A percentile compares a stretch with the other conserved stretches of the same genome.
These are phyloP conservation scores for Notarius lentiginosus DNA, from an alignment of 2,113 vertebrate genomes.

Conservation along the genomic window DNA sequence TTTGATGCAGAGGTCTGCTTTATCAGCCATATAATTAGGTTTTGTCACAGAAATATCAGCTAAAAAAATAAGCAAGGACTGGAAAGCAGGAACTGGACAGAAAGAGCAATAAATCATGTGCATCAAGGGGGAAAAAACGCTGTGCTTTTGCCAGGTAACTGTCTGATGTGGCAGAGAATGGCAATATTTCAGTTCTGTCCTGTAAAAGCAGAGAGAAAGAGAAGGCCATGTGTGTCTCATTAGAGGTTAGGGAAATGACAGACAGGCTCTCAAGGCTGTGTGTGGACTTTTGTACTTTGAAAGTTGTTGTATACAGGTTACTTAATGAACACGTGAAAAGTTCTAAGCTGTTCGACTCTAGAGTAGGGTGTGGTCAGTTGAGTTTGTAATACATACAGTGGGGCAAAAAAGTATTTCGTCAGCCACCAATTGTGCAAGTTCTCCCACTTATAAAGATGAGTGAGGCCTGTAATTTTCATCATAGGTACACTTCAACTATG, in stretches of 20 bases:
- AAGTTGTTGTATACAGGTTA: not conserved
- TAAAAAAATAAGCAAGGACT: not conserved
- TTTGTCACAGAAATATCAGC: slow-evolving; percentile 2
- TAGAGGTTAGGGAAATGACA: slow-evolving; percentile 18
- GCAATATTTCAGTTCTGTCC: slow-evolving; percentile 12
- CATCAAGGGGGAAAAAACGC: not conserved
- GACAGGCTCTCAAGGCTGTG: not conserved
- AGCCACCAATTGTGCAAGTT: no score
- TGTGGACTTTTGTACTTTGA: not conserved
- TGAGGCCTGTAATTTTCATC: no score
- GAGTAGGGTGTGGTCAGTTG: no score
- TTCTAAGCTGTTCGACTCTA: not conserved
- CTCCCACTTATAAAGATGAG: no score
- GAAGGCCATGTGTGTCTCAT: slow-evolving; percentile 30
- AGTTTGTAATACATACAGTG: slow-evolving; percentile 8
- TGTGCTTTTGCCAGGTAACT: not conserved
- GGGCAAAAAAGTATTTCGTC: no score
- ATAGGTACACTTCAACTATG: no score
- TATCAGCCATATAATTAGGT: not conserved
- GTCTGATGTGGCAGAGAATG: slow-evolving; percentile 9
- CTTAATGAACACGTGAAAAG: not conserved
- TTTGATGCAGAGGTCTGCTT: not conserved
- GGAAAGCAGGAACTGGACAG: not conserved
- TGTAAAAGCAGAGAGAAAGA: not conserved
- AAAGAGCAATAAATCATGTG: not conserved